Evolutionary conservation across 2,888 invertebrate species (phyloP), one percentile per base, ranked within the genome.

Genomic region (Stictocephala bisonia): DNA sequence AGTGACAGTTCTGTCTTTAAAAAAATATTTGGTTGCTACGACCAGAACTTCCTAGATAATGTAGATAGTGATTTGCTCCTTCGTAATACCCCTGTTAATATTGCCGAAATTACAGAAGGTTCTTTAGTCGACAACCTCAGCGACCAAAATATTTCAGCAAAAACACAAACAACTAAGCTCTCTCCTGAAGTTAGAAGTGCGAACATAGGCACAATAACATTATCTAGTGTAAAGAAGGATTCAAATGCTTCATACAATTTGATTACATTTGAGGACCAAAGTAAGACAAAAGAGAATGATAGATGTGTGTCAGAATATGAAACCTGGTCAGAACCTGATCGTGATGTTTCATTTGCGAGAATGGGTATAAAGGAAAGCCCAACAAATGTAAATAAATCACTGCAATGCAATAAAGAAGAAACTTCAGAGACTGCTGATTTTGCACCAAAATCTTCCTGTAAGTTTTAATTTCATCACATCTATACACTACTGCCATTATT

Each of bases 251-350:
- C n/a, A n/a, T n/a, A n/a, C n/a, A n/a, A n/a, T n/a, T n/a, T n/a
- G n/a, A n/a, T n/a, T n/a, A 50, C 29, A 50, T 11, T 31, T 27
- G 44, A 15, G 3, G 48, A 18, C 7, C 22, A 35, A 18, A 27
- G 41, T 27, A 24, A 51, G 7, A 53, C 24, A 20, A 13, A 20
- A 11, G 22, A 40, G 11, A 13, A 1, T 1, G 44, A 60, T 40
- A 41, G 48, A 18, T 41, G 22, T 22, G 84, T 86, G 4, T 88
- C 90, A 1, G 95, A 95, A 81, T 93, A 94, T 0, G 95, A 95
- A 82, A 90, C 92, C 31, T 95, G 94, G 91, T 94, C 94, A 0
- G 95, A 95, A 81, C 94, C 95, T 0, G 95, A 95, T 81, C 87
- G 93, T 53, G 90, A 89, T 74, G 93, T 95, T 1, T 94, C 94